phyloP scores from a whole-genome alignment of 2,113 vertebrate species.

The Ovis aries region ARS-UI_Ramb_v3.0 NC_056054.1:229592001-229592500 shows the following conservation, averaged over 20 bases:
- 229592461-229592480: neutral
- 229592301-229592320: slow-evolving; percentile 82
- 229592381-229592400: neutral
- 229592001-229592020: neutral
- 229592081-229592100: neutral
- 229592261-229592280: slow-evolving; percentile 93
- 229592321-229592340: neutral
- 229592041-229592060: neutral
- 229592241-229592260: slow-evolving; percentile 91
- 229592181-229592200: slow-evolving; percentile 92
- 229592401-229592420: neutral
- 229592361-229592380: neutral
- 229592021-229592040: neutral
- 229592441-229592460: neutral
- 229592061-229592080: rapidly evolving
- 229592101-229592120: neutral
- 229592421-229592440: neutral
- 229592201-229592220: slow-evolving; percentile 90
- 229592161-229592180: slow-evolving; percentile 95
- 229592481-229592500: neutral
- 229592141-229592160: slow-evolving; percentile 93
- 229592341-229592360: neutral
- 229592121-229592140: slow-evolving; percentile 45
- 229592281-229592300: slow-evolving; percentile 97
- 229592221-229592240: slow-evolving; percentile 91